Conservation (phyloP, 2,797 vertebrate species). For the Melanotaenia boesemani region DNA sequence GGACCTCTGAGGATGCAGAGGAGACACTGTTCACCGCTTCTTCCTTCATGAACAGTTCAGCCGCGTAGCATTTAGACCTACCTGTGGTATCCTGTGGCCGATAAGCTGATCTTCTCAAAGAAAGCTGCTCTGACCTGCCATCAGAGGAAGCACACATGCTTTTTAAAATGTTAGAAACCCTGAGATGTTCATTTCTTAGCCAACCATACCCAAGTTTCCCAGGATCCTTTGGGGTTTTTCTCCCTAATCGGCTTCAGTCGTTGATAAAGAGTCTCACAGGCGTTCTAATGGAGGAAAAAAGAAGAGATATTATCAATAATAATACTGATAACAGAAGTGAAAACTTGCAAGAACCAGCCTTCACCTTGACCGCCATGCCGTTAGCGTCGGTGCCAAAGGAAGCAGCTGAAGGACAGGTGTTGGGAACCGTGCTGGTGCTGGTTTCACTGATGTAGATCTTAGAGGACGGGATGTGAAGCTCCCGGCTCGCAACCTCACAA, state of each 20-base stretch:
- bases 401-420: constrained; percentile 84
- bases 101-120: constrained; percentile 88
- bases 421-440: constrained; percentile 87
- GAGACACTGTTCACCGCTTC: not conserved
- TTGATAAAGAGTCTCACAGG: constrained; percentile 88
- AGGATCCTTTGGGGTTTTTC: constrained; percentile 86
- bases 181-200: not conserved
- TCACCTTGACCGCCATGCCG: constrained; percentile 91
- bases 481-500: constrained; percentile 88
- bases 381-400: constrained; percentile 91
- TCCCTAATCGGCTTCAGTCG: constrained; percentile 88
- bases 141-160: not conserved
- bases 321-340: accelerated
- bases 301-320: not conserved
- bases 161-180: not conserved
- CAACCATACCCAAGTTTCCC: constrained; percentile 88
- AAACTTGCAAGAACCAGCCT: not conserved
- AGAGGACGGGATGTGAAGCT: constrained; percentile 87
- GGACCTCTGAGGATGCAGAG: constrained; percentile 79
- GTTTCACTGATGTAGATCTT: constrained; percentile 90
- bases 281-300: constrained; percentile 78
- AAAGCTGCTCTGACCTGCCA: constrained; percentile 83
- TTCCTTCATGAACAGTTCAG: not conserved
- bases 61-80: constrained; percentile 7
- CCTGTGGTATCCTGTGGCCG: constrained; percentile 89